Percentiles rank a stretch among this genome's conserved stretches.
phyloP scores from a whole-genome alignment of 2,797 vertebrate species.

The Lepus oiostolus region DNA sequence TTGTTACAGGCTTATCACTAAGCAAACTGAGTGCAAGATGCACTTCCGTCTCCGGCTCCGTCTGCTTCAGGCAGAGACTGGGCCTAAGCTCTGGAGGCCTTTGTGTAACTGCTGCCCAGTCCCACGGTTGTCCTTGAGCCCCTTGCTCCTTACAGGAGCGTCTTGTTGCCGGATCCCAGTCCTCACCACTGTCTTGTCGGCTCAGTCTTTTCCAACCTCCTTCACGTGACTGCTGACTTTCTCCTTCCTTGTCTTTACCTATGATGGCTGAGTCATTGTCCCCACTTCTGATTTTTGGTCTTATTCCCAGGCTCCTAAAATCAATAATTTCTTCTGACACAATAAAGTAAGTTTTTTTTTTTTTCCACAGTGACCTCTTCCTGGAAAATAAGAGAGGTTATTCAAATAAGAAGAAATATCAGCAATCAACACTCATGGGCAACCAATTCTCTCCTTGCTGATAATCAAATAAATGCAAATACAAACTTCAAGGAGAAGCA shows the following conservation, averaged over 20 bases:
- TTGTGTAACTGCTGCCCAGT: neutral
- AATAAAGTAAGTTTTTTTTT: neutral
- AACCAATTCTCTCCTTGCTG: neutral
- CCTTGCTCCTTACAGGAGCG: neutral
- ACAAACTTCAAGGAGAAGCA: neutral
- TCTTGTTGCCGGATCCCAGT: neutral
- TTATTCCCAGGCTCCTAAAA: neutral
- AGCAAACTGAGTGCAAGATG: neutral
- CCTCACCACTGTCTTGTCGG: neutral
- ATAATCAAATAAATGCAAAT: neutral
- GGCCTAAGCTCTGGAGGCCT: neutral
- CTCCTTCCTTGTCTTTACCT: neutral
- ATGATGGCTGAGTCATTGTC: neutral
- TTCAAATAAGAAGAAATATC: neutral
- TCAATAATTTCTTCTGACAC: neutral
- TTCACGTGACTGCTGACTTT: neutral
- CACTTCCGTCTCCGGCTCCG: neutral
- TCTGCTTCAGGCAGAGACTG: neutral
- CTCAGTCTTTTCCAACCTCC: no score
- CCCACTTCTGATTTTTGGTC: neutral
- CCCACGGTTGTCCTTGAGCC: neutral
- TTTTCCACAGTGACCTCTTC: neutral
- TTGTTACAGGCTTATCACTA: neutral
- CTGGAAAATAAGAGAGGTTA: neutral
- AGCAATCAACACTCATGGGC: neutral